These are phyloP conservation scores for Trissonchulus latispiculum DNA, from an alignment of 2,888 invertebrate species.

Conservation along the genomic window DNA sequence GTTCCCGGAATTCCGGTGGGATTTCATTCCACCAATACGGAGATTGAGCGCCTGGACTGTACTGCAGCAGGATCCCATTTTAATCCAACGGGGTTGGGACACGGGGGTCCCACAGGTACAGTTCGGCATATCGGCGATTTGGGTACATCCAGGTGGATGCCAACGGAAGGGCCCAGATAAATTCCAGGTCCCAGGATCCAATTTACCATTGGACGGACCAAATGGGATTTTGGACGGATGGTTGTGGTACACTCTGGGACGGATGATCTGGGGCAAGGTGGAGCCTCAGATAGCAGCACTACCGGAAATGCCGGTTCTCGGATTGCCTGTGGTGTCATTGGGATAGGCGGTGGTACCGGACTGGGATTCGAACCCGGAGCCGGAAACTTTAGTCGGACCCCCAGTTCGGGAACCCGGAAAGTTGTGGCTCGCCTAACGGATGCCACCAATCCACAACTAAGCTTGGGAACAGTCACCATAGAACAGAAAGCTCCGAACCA, in stretches of 20 bases:
- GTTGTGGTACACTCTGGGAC: slow-evolving; percentile 68
- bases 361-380: background rate
- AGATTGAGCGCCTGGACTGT: background rate
- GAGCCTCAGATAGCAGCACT: slow-evolving; percentile 77
- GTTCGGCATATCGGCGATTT: slow-evolving; percentile 14
- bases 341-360: slow-evolving; percentile 50
- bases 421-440: background rate
- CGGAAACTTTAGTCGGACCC: background rate
- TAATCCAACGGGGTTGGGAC: background rate
- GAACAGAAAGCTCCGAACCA: background rate
- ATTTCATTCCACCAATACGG: background rate
- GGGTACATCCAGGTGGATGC: slow-evolving; percentile 29
- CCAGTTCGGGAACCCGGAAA: background rate
- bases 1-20: background rate
- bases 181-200: too few relatives aligned
- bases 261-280: slow-evolving; percentile 85
- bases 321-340: slow-evolving; percentile 77
- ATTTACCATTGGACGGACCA: slow-evolving; percentile 41
- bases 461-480: background rate
- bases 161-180: background rate
- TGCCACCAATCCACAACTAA: background rate
- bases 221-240: slow-evolving; percentile 44
- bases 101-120: background rate
- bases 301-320: slow-evolving; percentile 91
- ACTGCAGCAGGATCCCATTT: background rate